These are phyloP conservation scores for Tribolium freemani DNA, from an alignment of 2,888 invertebrate genomes.

Conservation along the genomic window DNA sequence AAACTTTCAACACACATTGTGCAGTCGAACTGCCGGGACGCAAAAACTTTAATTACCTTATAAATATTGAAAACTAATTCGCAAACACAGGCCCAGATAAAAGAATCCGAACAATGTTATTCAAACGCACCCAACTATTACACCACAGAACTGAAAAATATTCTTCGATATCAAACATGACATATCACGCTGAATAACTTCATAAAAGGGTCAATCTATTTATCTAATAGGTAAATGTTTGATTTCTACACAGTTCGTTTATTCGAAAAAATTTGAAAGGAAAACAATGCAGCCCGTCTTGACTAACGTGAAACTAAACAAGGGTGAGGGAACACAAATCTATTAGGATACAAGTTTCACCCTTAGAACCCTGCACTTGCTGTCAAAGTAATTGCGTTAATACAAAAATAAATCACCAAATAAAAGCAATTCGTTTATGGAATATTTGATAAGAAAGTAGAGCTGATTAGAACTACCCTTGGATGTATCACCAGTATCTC, in stretches of 20 bases:
- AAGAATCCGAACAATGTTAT: neutral
- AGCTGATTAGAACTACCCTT: no score
- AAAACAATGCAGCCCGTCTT: neutral
- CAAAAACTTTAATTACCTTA: constrained; percentile 42
- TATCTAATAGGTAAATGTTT: neutral
- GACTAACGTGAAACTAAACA: constrained; percentile 8
- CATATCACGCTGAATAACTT: constrained; percentile 18
- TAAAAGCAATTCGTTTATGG: constrained; percentile 5
- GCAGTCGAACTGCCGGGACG: constrained; percentile 22
- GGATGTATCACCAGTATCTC: no score
- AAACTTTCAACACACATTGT: constrained; percentile 44
- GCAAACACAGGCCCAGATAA: constrained; percentile 2
- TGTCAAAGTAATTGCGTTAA: constrained; percentile 32
- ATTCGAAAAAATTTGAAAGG: neutral
- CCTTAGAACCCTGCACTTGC: constrained; percentile 6
- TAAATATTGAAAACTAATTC: constrained; percentile 41
- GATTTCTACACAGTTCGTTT: neutral
- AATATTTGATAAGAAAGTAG: neutral
- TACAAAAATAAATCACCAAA: constrained; percentile 16
- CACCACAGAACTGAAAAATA: neutral
- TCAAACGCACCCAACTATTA: neutral
- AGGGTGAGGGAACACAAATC: constrained; percentile 23
- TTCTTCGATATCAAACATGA: constrained; percentile 7
- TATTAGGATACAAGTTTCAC: constrained; percentile 13
- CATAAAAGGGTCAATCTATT: neutral